phyloP scores from a whole-genome alignment of 2,797 vertebrate genomes.

The Enteromius paludinosus region DNA sequence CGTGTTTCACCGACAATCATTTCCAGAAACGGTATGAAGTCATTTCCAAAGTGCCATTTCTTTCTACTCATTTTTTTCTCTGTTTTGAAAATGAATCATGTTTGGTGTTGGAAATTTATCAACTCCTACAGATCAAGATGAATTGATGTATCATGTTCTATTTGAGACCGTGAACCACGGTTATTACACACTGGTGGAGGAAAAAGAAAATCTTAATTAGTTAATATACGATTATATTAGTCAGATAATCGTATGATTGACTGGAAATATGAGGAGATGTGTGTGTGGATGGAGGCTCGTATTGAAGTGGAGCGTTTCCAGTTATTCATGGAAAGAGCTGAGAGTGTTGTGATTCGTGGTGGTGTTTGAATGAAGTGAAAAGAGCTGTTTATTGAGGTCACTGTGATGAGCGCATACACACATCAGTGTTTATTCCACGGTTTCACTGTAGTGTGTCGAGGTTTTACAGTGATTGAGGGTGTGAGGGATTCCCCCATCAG shows the following conservation, averaged over 20 bases:
- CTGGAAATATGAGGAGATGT: not conserved
- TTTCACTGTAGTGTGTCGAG: slow-evolving; percentile 5
- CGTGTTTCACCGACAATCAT: no score
- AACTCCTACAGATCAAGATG: slow-evolving; percentile 12
- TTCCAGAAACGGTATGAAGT: not conserved
- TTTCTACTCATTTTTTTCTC: no score
- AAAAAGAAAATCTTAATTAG: not conserved
- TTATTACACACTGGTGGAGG: not conserved
- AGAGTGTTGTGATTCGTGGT: not conserved
- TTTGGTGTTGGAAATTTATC: slow-evolving; percentile 2
- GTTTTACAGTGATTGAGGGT: not conserved
- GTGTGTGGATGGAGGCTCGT: not conserved
- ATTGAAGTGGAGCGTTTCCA: not conserved
- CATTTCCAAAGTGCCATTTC: not conserved
- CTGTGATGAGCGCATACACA: not conserved
- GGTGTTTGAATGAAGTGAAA: slow-evolving; percentile 9
- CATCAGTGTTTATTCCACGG: slow-evolving; percentile 22
- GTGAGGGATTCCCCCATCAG: slow-evolving; percentile 22
- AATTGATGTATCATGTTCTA: slow-evolving; percentile 9
- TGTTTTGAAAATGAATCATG: slow-evolving; percentile 5
- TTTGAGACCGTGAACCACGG: not conserved
- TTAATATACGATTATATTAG: no score
- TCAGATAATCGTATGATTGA: not conserved
- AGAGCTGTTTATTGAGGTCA: not conserved
- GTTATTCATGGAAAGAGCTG: not conserved